Evolutionary conservation across 2,888 invertebrate species (phyloP), one percentile per base, ranked within the genome.

Genomic region (Isoperla grammatica): DNA sequence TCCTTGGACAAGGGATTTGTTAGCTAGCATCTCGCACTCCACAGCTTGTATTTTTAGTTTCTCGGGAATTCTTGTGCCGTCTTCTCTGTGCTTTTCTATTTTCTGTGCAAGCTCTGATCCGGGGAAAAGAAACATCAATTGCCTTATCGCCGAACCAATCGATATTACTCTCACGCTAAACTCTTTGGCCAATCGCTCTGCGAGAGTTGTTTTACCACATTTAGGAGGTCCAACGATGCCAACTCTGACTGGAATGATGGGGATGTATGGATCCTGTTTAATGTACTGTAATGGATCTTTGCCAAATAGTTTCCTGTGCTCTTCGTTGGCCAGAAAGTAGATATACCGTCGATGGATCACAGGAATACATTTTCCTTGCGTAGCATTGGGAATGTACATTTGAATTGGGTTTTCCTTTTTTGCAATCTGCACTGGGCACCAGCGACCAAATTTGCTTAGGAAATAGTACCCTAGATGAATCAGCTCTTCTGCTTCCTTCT

Each of bases 371-470:
- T 4, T 29, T 29, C 8, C 29, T 29, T 29, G 4, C 5, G 29
- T 6, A 29, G 29, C 29, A 29, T 29, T 29, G 5, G 29, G 29
- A 29, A 29, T 29, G 71, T 72, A 81, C 68, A 79, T 76, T 68
- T 80, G 75, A 59, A 82, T 70, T 1, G 78, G 73, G 57, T 75
- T 70, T 37, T 76, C 72, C 61, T 79, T 74, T 66, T 80, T 76
- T 67, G 70, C 76, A 54, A 82, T 73, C 67, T 81, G 79, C 0
- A 87, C 85, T 0, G 87, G 87, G 69, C 86, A 86, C 67, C 80
- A 78, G 57, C 80, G 77, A 19, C 81, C 79, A 70, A 85, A 86
- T 65, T 79, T 79, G 69, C 86, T 86, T 17, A 81, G 69, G 63
- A 85, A 80, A 69, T 74, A 83, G 70, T 81, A 82, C 3, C 86